phyloP scores from a whole-genome alignment of 2,113 vertebrate species.

The Australoheros scitulus region DNA sequence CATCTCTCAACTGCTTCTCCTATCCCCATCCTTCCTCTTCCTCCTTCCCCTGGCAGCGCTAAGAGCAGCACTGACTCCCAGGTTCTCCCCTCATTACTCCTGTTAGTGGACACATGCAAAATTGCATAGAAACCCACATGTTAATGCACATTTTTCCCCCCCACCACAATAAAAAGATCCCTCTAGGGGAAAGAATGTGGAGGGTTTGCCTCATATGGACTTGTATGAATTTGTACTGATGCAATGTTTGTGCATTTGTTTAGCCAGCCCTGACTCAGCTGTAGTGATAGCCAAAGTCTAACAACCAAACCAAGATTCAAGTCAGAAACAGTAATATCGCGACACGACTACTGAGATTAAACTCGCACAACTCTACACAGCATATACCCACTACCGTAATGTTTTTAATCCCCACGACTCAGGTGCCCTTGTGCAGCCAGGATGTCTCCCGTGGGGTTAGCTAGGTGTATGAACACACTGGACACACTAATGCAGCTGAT shows the following conservation, averaged over 20 bases:
- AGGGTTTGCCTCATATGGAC: slow-evolving; percentile 16
- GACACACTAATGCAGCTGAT: slow-evolving; percentile 19
- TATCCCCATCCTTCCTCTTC: slow-evolving; percentile 25
- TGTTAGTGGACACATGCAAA: background rate
- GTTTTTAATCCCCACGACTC: slow-evolving; percentile 62
- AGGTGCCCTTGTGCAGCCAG: slow-evolving; percentile 48
- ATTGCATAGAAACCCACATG: background rate
- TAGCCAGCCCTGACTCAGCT: slow-evolving; percentile 2
- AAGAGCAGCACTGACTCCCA: slow-evolving; percentile 30
- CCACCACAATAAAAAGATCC: background rate
- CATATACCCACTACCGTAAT: slow-evolving; percentile 48
- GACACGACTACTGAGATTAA: slow-evolving; percentile 19
- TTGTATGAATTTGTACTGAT: slow-evolving; percentile 17
- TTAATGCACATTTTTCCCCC: background rate
- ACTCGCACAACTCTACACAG: slow-evolving; percentile 19
- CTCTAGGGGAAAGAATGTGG: background rate
- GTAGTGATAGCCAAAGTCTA: slow-evolving; percentile 21
- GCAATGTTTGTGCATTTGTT: slow-evolving; percentile 18
- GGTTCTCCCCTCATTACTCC: slow-evolving; percentile 22
- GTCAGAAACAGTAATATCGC: slow-evolving; percentile 29
- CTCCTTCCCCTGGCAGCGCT: background rate
- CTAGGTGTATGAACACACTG: background rate
- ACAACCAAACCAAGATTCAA: slow-evolving; percentile 35
- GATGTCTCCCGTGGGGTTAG: slow-evolving; percentile 20
- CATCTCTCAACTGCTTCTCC: slow-evolving; percentile 39